Conservation (phyloP, 1,140 invertebrate species). For the Whitmania pigra region DNA sequence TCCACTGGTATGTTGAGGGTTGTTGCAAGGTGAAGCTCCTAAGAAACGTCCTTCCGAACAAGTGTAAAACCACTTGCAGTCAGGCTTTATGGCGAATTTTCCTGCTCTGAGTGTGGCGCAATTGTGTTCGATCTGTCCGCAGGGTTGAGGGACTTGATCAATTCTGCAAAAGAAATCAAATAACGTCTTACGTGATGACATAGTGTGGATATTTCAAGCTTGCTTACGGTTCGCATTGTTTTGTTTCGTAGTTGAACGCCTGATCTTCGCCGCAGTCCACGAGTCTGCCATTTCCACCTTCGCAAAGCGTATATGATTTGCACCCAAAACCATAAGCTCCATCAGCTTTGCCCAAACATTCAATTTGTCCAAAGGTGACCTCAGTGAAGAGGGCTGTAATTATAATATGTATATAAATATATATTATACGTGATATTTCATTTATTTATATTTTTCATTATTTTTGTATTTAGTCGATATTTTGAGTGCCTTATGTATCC, state of each 20-base stretch:
- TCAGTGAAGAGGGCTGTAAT: background rate
- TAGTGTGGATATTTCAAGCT: background rate
- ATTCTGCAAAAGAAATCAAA: no score
- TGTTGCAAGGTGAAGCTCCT: slow-evolving; percentile 13
- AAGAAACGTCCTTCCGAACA: background rate
- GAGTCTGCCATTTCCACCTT: background rate
- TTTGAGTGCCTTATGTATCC: no score
- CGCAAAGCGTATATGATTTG: slow-evolving; percentile 3
- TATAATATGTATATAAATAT: no score
- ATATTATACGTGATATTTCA: no score
- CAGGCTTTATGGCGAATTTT: background rate
- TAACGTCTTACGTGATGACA: no score
- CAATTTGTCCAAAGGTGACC: background rate
- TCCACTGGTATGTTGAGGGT: no score
- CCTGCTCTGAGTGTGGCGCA: background rate
- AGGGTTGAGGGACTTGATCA: background rate
- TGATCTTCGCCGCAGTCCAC: background rate
- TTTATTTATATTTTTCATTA: no score
- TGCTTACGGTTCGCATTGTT: slow-evolving; percentile 11
- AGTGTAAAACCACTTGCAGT: slow-evolving; percentile 11
- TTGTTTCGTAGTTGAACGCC: background rate
- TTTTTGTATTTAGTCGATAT: no score
- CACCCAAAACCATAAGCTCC: background rate
- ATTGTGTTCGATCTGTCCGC: background rate
- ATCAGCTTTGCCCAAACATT: background rate